Evolutionary conservation across 2,888 invertebrate genomes (phyloP).

Genomic region (Cartodere bifasciata): DNA sequence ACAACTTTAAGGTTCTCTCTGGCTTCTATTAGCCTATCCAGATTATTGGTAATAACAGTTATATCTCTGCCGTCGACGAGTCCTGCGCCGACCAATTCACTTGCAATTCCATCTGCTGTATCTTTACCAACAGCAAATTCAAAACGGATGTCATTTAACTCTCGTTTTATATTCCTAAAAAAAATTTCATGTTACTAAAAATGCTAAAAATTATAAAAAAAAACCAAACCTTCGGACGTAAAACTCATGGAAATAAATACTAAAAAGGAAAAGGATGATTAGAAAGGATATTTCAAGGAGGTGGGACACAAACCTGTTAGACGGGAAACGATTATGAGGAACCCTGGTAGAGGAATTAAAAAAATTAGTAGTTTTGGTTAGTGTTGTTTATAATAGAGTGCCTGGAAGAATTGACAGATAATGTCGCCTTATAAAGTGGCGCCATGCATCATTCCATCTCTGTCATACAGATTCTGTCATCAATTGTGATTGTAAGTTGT

Average conservation of each 20-base stretch:
- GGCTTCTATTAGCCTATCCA: conserved; percentile 79
- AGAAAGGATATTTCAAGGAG: conserved; percentile 4
- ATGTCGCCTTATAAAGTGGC: no score
- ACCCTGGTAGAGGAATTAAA: no score
- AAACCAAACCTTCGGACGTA: conserved; percentile 8
- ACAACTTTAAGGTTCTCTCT: conserved; percentile 54
- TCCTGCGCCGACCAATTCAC: conserved; percentile 89
- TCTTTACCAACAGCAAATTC: conserved; percentile 88
- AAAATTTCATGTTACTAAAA: conserved; percentile 6
- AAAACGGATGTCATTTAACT: conserved; percentile 95
- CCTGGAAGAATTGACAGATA: no score
- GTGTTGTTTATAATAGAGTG: no score
- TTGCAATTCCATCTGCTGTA: conserved; percentile 83
- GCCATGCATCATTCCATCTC: no score
- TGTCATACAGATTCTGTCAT: no score
- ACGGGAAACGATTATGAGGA: conserved; percentile 20
- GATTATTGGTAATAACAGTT: conserved; percentile 80
- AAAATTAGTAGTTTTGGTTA: no score
- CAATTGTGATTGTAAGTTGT: no score
- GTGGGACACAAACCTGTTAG: conserved; percentile 19
- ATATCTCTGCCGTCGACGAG: conserved; percentile 87
- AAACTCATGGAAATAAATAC: conserved; percentile 2
- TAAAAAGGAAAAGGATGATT: no score
- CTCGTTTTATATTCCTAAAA: conserved; percentile 68
- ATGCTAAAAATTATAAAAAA: conserved; percentile 1